Base-by-base conservation (phyloP, 1,140 invertebrate genomes). In the Babylonia areolata region DNA sequence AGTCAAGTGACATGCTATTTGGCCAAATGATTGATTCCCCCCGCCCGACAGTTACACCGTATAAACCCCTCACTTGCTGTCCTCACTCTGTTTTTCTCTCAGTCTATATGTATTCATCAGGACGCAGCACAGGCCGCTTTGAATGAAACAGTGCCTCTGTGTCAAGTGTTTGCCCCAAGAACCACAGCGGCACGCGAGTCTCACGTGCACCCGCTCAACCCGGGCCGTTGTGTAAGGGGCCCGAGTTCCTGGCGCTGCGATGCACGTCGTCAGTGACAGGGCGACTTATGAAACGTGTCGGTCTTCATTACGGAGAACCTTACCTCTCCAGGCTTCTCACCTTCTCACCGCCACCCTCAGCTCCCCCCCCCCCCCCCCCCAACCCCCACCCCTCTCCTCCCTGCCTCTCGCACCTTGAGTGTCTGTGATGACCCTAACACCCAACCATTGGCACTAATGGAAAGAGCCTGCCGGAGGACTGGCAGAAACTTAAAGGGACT, bases 211-310 rank as follows among this genome's bases (percentile, higher is more conserved):
- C 15, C 15, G 12, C 58, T 64, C 15, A 64, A 64, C 58, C 58
- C 58, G 15, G 58, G 15, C 20, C 5, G 58, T 64, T 64, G 58
- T 64, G 58, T 64, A 64, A 64, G 58, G 58, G 12, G 5, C 58
- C 58, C 28, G 78, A 3, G 78, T 28, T 3, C 46, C 15, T 42
- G 78, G 15, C 6, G 78, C n/a, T n/a, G 46, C 37, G 42, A 40
- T 40, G 78, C 46, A n/a, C 33, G 78, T 20, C 78, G 33, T 54
- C 20, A 33, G 12, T 80, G 78, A 80, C 78, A 80, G 78, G 33
- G 9, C 28, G n/a, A 80, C 40, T 80, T 51, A 80, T 54, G 40
- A 80, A 80, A 80, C 15, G 78, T 80, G 78, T 80, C 78, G 33
- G 78, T 40, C 46, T 80, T 54, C 28, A 80, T 80, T 80, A 80